Percentiles rank a stretch among this genome's conserved stretches.
These are phyloP conservation scores for Chinchilla lanigera DNA, from an alignment of 2,113 vertebrate genomes.

Conservation along the genomic window DNA sequence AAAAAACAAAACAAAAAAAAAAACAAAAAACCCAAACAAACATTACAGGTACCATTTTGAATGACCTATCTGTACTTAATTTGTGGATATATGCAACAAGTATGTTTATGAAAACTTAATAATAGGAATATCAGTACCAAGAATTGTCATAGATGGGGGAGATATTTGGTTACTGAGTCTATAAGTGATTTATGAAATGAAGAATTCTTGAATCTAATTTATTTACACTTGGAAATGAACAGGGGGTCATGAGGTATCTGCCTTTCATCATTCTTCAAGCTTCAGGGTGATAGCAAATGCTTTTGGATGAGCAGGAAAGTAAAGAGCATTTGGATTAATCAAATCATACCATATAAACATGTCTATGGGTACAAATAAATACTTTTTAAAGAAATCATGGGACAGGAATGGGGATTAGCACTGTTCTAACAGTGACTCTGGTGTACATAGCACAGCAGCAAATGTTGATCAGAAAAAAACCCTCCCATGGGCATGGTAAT, in stretches of 20 bases:
- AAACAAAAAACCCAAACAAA: no score
- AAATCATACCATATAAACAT: background rate
- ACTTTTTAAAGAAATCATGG: slow-evolving; percentile 20
- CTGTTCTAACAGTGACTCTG: background rate
- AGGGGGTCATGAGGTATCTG: background rate
- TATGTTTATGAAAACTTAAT: background rate
- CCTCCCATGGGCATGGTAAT: background rate
- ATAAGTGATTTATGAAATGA: background rate
- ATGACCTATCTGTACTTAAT: background rate
- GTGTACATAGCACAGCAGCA: background rate
- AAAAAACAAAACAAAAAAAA: no score
- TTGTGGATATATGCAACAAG: background rate
- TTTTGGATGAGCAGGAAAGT: background rate
- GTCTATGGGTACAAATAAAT: slow-evolving; percentile 21
- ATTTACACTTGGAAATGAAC: slow-evolving; percentile 20
- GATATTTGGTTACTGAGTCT: background rate
- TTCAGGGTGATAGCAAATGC: slow-evolving; percentile 16
- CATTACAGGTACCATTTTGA: background rate
- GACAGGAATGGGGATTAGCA: background rate
- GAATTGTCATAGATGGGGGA: background rate
- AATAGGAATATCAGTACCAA: background rate
- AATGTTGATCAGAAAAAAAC: slow-evolving; percentile 17
- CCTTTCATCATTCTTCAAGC: background rate
- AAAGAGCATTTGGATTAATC: slow-evolving; percentile 18
- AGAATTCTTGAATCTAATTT: slow-evolving; percentile 9